phyloP scores from a whole-genome alignment of 2,888 invertebrate species.

The Iphiclides podalirius region DNA sequence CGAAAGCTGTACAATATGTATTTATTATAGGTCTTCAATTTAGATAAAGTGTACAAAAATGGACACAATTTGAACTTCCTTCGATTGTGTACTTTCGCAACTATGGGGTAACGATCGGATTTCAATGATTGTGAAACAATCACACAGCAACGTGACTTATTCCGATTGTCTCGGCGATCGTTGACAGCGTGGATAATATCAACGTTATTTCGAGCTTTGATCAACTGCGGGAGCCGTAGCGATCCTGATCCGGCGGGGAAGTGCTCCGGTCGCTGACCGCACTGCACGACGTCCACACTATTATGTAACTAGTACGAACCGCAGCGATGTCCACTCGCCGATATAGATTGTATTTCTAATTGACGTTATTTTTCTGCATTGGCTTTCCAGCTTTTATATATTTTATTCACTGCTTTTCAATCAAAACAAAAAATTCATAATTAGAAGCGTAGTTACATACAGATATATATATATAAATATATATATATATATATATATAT shows the following conservation, averaged over 20 bases:
- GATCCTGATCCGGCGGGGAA: constrained; percentile 38
- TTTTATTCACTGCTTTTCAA: no score
- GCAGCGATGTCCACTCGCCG: constrained; percentile 7
- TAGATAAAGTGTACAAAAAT: not conserved
- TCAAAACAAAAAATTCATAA: no score
- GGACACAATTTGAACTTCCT: not conserved
- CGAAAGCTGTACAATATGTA: not conserved
- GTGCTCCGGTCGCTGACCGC: constrained; percentile 50
- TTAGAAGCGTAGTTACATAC: no score
- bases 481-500: no score
- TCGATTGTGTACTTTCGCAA: constrained; percentile 34
- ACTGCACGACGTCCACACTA: constrained; percentile 52
- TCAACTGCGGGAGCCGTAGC: constrained; percentile 38
- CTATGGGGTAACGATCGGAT: constrained; percentile 45
- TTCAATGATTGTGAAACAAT: constrained; percentile 41
- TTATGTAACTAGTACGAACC: constrained; percentile 54
- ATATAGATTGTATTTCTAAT: constrained; percentile 5
- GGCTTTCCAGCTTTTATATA: no score
- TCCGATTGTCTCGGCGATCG: constrained; percentile 41
- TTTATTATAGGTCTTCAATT: not conserved
- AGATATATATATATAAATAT: no score
- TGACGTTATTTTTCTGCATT: not conserved
- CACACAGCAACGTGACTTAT: constrained; percentile 47
- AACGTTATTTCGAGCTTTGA: constrained; percentile 42
- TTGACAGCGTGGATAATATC: constrained; percentile 59